phyloP scores from a whole-genome alignment of 1,140 invertebrate genomes.

The Cotesia typhae region DNA sequence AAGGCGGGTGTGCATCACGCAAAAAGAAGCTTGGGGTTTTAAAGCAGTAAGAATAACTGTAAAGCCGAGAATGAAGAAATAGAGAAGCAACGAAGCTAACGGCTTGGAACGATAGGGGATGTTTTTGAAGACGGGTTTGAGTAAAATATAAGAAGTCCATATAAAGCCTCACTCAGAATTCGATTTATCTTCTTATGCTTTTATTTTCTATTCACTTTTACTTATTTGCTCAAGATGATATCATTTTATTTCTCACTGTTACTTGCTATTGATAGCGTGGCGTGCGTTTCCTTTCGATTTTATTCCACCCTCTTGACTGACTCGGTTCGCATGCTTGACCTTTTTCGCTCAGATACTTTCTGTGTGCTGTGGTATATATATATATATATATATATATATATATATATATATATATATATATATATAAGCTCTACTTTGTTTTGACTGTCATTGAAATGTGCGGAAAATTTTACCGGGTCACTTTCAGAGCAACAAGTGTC shows the following conservation, averaged over 20 bases:
- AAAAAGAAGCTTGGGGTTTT: too few species aligned
- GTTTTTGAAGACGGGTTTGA: conserved; percentile 30
- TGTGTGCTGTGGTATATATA: too few species aligned
- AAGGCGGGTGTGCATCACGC: too few species aligned
- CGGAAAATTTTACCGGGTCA: conserved; percentile 5
- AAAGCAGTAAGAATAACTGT: too few species aligned
- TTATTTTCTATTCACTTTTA: conserved; percentile 10
- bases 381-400: too few species aligned
- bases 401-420: too few species aligned
- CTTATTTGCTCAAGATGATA: conserved; percentile 25
- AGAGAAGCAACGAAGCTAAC: conserved; percentile 35
- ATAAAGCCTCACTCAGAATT: conserved; percentile 31
- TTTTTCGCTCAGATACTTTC: background rate
- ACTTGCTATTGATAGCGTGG: background rate
- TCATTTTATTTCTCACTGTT: conserved; percentile 26
- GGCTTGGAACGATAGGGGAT: conserved; percentile 41
- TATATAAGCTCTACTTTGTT: too few species aligned
- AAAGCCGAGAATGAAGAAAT: conserved; percentile 1
- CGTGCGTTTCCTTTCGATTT: background rate
- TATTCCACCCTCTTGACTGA: background rate
- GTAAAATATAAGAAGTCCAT: conserved; percentile 29
- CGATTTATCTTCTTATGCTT: conserved; percentile 9
- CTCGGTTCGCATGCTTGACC: conserved; percentile 3
- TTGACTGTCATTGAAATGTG: too few species aligned
- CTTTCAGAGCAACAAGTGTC: conserved; percentile 13